These are phyloP conservation scores for Prinia subflava DNA, from an alignment of 2,113 vertebrate genomes.

Conservation along the genomic window DNA sequence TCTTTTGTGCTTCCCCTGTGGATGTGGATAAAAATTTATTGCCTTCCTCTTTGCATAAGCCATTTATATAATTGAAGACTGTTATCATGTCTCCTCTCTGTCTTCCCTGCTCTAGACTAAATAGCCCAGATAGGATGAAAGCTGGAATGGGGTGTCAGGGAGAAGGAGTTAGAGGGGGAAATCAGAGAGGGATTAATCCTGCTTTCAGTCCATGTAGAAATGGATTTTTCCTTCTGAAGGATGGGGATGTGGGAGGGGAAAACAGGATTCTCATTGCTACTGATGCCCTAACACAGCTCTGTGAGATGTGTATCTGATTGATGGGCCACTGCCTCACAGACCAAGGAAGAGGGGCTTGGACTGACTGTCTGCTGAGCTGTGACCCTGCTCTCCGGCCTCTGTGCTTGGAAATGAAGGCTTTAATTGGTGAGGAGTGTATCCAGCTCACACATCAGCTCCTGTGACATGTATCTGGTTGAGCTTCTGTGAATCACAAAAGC, in stretches of 20 bases:
- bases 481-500: background rate
- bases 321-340: background rate
- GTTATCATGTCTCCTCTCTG: background rate
- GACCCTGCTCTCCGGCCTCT: background rate
- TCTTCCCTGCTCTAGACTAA: constrained; percentile 38
- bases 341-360: background rate
- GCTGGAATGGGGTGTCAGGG: constrained; percentile 6
- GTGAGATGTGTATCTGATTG: background rate
- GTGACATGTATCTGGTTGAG: background rate
- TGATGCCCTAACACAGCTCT: background rate
- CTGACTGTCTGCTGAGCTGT: background rate
- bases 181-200: background rate
- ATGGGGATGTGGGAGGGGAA: background rate
- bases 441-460: background rate
- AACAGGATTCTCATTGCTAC: rapidly evolving
- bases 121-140: constrained; percentile 48
- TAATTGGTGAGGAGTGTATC: rapidly evolving
- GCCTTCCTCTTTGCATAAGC: background rate
- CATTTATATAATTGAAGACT: background rate
- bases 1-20: background rate
- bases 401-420: background rate
- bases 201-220: background rate
- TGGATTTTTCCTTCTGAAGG: background rate
- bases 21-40: background rate
- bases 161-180: background rate